phyloP scores from a whole-genome alignment of 2,113 vertebrate species.

The Stigmatopora nigra region DNA sequence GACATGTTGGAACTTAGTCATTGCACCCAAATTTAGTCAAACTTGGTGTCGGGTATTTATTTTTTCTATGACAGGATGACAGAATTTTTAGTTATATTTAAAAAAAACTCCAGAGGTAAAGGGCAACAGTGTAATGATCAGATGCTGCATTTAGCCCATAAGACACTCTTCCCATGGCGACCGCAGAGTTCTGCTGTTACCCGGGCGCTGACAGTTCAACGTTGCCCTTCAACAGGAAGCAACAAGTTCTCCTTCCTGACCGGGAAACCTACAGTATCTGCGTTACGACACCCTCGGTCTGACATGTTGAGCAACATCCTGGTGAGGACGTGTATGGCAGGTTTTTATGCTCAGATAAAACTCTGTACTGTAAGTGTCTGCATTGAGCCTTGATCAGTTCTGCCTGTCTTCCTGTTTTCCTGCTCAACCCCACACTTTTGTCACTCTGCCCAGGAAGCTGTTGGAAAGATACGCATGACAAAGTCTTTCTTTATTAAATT shows the following conservation, averaged over 20 bases:
- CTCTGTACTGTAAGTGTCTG: constrained; percentile 37
- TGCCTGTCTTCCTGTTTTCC: constrained; percentile 71
- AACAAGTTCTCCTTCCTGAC: constrained; percentile 45
- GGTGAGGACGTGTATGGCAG: constrained; percentile 39
- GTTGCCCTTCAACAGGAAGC: constrained; percentile 41
- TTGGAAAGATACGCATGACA: constrained; percentile 66
- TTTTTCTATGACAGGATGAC: neutral
- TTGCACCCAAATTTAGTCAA: neutral
- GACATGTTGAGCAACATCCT: constrained; percentile 50
- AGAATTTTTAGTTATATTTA: neutral
- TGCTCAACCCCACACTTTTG: constrained; percentile 65
- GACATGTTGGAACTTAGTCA: too few relatives aligned
- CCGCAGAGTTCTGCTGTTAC: constrained; percentile 23
- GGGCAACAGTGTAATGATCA: neutral
- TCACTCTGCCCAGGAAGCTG: constrained; percentile 71
- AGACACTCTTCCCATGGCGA: neutral
- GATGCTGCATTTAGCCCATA: neutral
- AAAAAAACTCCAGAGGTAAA: neutral
- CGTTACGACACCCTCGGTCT: constrained; percentile 29
- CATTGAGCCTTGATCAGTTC: constrained; percentile 41
- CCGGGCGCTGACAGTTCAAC: constrained; percentile 37
- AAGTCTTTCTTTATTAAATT: constrained; percentile 71
- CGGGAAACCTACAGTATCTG: constrained; percentile 22
- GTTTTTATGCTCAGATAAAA: constrained; percentile 19
- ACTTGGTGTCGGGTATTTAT: neutral